Evolutionary conservation across 2,888 invertebrate genomes (phyloP), one percentile per base, ranked within the genome.

Genomic region (Machimus atricapillus): DNA sequence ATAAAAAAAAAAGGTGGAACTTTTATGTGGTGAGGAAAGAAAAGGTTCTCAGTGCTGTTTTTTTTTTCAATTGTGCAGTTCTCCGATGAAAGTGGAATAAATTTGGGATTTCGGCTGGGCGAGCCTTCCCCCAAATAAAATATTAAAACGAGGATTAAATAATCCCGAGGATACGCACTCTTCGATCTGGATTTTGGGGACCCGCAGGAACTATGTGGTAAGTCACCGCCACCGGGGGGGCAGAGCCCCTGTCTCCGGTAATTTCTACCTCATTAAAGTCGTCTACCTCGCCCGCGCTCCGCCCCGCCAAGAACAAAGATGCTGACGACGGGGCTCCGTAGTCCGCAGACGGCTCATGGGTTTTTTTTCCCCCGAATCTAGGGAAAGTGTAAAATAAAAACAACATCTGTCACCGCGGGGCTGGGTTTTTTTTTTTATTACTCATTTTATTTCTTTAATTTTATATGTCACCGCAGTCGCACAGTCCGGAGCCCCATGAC

Each of bases 1-100:
- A n/a, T n/a, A n/a, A 37, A 43, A 19, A 46, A 85, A 85, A 43
- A 85, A 85, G 85, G 85, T 85, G 85, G 74, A 66, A 83, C 82
- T 83, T 83, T 52, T 83, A 19, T 56, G 19, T 56, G 58, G 27
- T 27, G 46, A 23, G 31, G 82, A 46, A 79, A 79, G 23, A 85
- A 82, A 82, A 8, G 40, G 27, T 79, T 31, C 46, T 82, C 9
- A 37, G 82, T 58, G 82, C 23, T 34, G 56, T 82, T 82, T 66
- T 43, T 9, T 40, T 37, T 40, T 43, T 14, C 43, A 46, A 27
- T 23, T 82, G 82, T 82, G 82, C n/a, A 58, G 82, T 82, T 82
- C 37, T 58, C 37, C 23, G n/a, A 82, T 82, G 19, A 58, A 40
- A 52, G 82, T 58, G 34, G 31, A 31, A 82, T 31, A 58, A 82